Base-by-base conservation (phyloP, 2,113 vertebrate genomes). In the Calonectris borealis region DNA sequence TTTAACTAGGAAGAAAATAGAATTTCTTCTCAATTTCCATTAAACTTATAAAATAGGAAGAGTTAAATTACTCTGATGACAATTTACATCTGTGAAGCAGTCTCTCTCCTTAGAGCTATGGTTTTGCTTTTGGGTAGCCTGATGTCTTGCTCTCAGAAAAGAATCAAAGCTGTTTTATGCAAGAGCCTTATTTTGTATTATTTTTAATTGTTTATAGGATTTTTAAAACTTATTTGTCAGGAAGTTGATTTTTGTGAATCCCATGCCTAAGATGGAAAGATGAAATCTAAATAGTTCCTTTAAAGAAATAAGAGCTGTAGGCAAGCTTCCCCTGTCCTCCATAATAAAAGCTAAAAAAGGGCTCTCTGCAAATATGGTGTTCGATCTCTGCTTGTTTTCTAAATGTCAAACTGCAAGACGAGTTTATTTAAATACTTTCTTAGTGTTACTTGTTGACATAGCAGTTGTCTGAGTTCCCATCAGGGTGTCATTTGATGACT, bases 401-500 rank as follows among this genome's bases (percentile, higher is more conserved):
- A 62, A 88, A 89, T 95, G 91, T 93, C 91, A 93, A 80, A 89
- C 89, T 94, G 93, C 84, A 94, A 97, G 91, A 95, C 22, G 0
- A 73, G 81, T 94, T 93, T 91, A 87, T 95, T 97, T 94, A 82
- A 94, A 83, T 91, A 81, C 68, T 88, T 94, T 60, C 27, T 72
- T 83, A 76, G 83, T 94, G 86, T 97, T 94, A 89, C 66, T 94
- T 95, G 86, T 95, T 96, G 92, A 95, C 70, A 83, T 83, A 87
- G 54, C 86, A 95, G 84, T 94, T 97, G 84, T 94, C 70, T 94
- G 86, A 89, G 49, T 82, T 91, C 62, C 64, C n/a, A 42, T 93
- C 38, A 83, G 76, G 18, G 61, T 96, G 76, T 93, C 65, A 85
- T 76, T 94, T 91, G 76, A 84, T 94, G 57, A 49, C 61, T 89